A percentile compares a stretch with the other conserved stretches of the same genome.
Conservation (phyloP, 1,140 invertebrate genomes). For the Kradibia gibbosae region DNA sequence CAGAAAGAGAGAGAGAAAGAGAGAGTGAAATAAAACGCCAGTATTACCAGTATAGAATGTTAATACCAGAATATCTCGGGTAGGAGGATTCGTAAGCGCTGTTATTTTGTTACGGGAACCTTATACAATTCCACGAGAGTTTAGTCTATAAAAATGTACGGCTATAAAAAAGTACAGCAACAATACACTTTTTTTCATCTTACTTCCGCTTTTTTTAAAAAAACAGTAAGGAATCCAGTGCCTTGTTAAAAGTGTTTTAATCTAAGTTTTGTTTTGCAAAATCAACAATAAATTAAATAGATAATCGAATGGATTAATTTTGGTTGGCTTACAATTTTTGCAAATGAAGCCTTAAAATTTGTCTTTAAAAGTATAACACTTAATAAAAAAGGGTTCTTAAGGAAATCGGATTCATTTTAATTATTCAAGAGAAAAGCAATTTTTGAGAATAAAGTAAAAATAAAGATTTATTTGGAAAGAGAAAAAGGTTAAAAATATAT, state of each 20-base stretch:
- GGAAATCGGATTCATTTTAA: no score
- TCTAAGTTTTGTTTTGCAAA: slow-evolving; percentile 5
- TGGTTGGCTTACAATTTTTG: background rate
- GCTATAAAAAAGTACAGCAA: background rate
- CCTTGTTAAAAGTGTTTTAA: background rate
- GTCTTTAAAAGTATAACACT: no score
- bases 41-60: background rate
- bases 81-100: slow-evolving; percentile 24
- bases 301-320: background rate
- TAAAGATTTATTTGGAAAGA: no score
- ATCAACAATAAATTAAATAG: slow-evolving; percentile 3
- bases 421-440: no score
- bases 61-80: slow-evolving; percentile 27
- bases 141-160: slow-evolving; percentile 19
- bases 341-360: background rate
- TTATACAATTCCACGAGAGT: slow-evolving; percentile 24
- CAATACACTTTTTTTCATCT: slow-evolving; percentile 9
- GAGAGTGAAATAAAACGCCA: background rate
- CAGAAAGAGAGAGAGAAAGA: background rate
- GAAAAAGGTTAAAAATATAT: no score
- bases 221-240: slow-evolving; percentile 31
- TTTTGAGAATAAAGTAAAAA: no score
- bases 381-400: no score
- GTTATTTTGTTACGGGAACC: slow-evolving; percentile 36
- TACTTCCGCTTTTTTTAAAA: slow-evolving; percentile 13